Conservation (phyloP, 1,140 invertebrate genomes). For the Vollenhovia emeryi region DNA sequence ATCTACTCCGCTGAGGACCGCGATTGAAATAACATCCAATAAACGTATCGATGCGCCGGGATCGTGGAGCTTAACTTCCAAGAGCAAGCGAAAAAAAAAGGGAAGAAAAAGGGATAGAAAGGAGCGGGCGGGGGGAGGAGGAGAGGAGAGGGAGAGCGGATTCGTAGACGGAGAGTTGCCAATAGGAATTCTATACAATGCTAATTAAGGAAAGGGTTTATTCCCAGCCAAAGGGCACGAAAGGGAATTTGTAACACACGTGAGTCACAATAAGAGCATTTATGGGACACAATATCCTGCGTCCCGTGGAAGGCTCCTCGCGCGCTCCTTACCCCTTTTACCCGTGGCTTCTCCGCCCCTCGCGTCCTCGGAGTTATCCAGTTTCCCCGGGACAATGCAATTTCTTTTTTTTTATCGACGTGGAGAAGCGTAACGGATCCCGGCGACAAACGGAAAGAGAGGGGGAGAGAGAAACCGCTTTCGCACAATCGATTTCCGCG, state of each 20-base stretch:
- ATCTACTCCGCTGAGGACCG: constrained; percentile 1
- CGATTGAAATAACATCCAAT: constrained; percentile 71
- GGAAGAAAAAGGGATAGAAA: background rate
- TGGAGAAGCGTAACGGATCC: constrained; percentile 69
- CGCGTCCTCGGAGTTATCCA: constrained; percentile 16
- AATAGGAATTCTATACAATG: constrained; percentile 80
- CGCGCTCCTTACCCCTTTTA: constrained; percentile 26
- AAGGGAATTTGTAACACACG: constrained; percentile 80
- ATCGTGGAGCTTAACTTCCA: constrained; percentile 41
- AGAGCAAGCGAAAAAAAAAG: background rate
- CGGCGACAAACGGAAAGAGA: background rate
- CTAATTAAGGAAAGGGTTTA: constrained; percentile 81
- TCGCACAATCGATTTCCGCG: constrained; percentile 54
- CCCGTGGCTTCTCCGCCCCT: constrained; percentile 15
- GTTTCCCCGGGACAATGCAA: constrained; percentile 59
- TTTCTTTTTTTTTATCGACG: constrained; percentile 60
- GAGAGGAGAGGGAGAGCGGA: background rate
- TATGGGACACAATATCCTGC: constrained; percentile 69
- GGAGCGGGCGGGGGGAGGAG: background rate
- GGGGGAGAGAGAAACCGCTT: background rate
- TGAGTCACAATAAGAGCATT: constrained; percentile 77
- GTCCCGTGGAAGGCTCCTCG: constrained; percentile 52
- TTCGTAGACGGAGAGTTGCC: constrained; percentile 53
- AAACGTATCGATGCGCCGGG: constrained; percentile 64
- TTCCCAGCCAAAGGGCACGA: constrained; percentile 76